These are phyloP conservation scores for Vireo altiloquus DNA, from an alignment of 2,113 vertebrate genomes.

Conservation along the genomic window DNA sequence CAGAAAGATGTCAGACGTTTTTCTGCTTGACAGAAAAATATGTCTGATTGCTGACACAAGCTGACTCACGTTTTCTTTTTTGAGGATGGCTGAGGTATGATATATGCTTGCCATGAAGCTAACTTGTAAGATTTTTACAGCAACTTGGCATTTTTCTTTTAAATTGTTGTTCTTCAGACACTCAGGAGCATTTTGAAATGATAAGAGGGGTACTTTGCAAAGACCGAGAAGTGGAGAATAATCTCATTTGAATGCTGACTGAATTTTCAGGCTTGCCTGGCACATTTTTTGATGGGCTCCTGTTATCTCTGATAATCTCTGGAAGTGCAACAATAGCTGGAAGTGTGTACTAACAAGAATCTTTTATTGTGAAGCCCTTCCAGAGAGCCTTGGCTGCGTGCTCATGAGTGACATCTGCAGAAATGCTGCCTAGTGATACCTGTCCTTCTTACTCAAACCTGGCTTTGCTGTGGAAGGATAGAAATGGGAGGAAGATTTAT, in stretches of 20 bases:
- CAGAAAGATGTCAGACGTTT: background rate
- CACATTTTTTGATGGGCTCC: background rate
- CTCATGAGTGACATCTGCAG: background rate
- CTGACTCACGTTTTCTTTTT: background rate
- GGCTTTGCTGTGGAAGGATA: background rate
- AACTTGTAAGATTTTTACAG: background rate
- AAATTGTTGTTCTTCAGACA: background rate
- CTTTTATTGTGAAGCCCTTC: background rate
- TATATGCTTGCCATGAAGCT: background rate
- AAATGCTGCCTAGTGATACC: background rate
- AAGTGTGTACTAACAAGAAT: conserved; percentile 8
- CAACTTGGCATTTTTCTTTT: background rate
- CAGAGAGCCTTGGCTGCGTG: background rate
- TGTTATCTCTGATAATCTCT: background rate
- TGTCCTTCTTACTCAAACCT: background rate
- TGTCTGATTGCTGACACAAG: background rate
- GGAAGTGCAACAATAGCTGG: background rate
- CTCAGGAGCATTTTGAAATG: background rate
- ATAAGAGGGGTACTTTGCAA: background rate
- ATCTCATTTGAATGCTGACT: background rate
- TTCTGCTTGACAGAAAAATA: background rate
- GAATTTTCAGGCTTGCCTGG: background rate
- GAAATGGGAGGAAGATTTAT: background rate
- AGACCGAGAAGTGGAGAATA: background rate
- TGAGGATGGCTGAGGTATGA: background rate